phyloP scores from a whole-genome alignment of 2,113 vertebrate genomes.

The Accipiter cooperii region DNA sequence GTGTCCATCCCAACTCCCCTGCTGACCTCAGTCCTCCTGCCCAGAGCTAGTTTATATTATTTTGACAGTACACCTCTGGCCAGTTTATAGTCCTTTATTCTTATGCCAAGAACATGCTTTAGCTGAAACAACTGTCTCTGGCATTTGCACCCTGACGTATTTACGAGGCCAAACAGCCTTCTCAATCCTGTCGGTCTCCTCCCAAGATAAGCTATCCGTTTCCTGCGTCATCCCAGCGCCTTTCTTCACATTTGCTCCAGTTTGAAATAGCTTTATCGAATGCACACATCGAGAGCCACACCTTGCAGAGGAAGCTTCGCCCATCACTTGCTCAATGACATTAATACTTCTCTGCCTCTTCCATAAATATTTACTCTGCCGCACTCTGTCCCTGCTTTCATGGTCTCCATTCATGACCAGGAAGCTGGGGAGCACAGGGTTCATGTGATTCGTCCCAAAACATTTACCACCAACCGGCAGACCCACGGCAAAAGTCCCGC shows the following conservation, averaged over 20 bases:
- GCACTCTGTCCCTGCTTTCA: background rate
- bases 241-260: background rate
- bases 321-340: background rate
- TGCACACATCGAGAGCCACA: rapidly evolving
- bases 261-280: background rate
- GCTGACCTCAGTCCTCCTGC: background rate
- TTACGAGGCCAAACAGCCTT: background rate
- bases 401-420: background rate
- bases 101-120: background rate
- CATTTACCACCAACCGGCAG: background rate
- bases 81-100: background rate
- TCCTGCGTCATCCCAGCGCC: rapidly evolving
- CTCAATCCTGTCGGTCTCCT: background rate
- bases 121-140: background rate
- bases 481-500: rapidly evolving
- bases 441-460: background rate
- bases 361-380: background rate
- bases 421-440: background rate
- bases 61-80: background rate
- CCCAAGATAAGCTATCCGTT: background rate
- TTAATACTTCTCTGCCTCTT: background rate
- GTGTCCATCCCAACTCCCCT: background rate
- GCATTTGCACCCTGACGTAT: background rate
- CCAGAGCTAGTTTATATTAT: background rate
- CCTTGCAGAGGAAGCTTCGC: background rate